Percentiles rank a stretch among this genome's conserved stretches.
phyloP scores from a whole-genome alignment of 2,888 invertebrate species.

The Drosophila multiciliata region DNA sequence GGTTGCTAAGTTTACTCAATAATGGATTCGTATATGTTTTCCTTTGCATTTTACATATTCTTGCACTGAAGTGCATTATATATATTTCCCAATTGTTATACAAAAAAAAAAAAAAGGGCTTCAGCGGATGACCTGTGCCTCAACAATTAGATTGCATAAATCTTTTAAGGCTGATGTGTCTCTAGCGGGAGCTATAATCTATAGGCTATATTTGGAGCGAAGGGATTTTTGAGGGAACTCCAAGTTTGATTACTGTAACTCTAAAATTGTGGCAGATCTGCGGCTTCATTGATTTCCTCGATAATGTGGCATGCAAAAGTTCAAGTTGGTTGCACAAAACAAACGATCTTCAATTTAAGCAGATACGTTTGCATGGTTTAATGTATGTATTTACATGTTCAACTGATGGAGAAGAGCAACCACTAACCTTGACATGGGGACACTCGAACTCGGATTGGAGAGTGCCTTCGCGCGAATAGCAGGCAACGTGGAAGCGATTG shows the following conservation, averaged over 20 bases:
- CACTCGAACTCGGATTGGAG: constrained; percentile 97
- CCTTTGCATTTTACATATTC: neutral
- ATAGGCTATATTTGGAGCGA: too few species aligned
- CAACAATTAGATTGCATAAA: too few species aligned
- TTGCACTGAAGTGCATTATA: neutral
- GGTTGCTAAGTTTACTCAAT: neutral
- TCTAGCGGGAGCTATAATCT: too few species aligned
- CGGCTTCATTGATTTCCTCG: neutral
- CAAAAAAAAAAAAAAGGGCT: too few species aligned
- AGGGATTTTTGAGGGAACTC: neutral
- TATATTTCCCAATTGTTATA: too few species aligned
- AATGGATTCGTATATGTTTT: neutral
- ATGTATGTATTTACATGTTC: neutral
- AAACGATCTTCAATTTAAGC: too few species aligned
- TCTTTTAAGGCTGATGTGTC: too few species aligned
- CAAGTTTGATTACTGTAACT: neutral
- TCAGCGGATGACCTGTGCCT: too few species aligned
- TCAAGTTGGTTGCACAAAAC: too few species aligned
- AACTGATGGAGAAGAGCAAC: neutral
- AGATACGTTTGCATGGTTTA: too few species aligned
- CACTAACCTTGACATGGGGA: constrained; percentile 95
- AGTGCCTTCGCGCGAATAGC: constrained; percentile 95
- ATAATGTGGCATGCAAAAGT: neutral
- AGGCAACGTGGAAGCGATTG: constrained; percentile 98
- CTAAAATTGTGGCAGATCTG: neutral